These are phyloP conservation scores for Leucoraja ocellata DNA, from an alignment of 2,797 vertebrate genomes.

Conservation along the genomic window DNA sequence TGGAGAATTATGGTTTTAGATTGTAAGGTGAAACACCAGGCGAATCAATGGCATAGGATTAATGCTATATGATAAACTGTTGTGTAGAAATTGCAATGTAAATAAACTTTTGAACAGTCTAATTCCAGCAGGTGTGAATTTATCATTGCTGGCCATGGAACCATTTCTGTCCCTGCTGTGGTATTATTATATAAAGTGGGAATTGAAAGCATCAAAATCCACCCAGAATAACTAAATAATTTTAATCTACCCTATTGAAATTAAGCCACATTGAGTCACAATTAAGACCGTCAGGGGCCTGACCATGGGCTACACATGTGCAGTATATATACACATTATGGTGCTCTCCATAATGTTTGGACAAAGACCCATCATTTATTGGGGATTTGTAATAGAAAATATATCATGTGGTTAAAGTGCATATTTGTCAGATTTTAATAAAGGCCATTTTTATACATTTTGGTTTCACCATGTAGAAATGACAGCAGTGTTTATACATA, in stretches of 20 bases:
- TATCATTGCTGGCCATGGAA: not conserved
- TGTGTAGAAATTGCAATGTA: constrained; percentile 27
- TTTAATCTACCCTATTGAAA: not conserved
- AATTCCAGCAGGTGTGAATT: not conserved
- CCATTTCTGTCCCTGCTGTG: not conserved
- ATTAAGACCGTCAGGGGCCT: not conserved
- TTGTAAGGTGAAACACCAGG: constrained; percentile 32
- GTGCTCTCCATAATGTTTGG: no score
- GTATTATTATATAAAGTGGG: not conserved
- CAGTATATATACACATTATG: no score
- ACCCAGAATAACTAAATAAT: not conserved
- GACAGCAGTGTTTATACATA: no score
- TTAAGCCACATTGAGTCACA: not conserved
- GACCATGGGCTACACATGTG: not conserved
- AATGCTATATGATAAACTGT: not conserved
- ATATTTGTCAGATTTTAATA: no score
- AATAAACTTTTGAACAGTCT: constrained; percentile 24
- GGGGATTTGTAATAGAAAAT: no score
- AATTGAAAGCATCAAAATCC: not conserved
- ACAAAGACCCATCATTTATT: no score
- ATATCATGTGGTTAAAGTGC: no score
- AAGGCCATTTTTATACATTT: no score
- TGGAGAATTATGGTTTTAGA: not conserved
- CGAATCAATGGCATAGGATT: not conserved
- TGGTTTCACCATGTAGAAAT: no score